Base-by-base conservation (phyloP, 2,113 vertebrate genomes). In the Coturnix japonica region DNA sequence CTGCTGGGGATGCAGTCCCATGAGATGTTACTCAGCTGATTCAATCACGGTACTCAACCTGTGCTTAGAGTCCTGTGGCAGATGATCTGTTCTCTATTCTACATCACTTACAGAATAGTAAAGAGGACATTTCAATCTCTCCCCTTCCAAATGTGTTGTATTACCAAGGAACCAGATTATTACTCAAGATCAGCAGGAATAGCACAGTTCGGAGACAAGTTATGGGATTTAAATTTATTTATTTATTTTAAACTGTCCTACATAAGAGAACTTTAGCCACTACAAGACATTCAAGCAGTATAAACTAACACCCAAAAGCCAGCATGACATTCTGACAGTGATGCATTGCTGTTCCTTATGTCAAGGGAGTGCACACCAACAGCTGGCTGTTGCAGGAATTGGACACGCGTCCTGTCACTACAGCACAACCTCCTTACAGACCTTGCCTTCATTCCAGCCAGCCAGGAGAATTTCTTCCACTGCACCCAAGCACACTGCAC, bases 371-470 rank as follows among this genome's bases (percentile, higher is more conserved):
- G 51, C 89, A 92, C 84, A 93, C 92, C 94, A 95, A 72, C 91
- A 95, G 91, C 92, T 94, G 94, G 89, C 89, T 93, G 90, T 47
- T 67, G 64, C 51, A 81, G 75, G 72, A 85, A 95, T 85, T 92
- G 91, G 92, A 93, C 71, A 92, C 94, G 85, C 87, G 76, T 93
- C 94, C 75, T 92, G 82, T 43, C 1, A 1, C 81, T 87, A 75
- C 60, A 87, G 80, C 56, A 94, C 37, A 91, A 57, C 77, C 93
- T 89, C 77, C 28, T 83, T 53, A 53, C 1, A 4, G 86, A 37
- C 74, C 74, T 87, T 90, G 80, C 92, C 86, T 88, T 90, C 86
- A 88, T 89, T 92, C 90, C 93, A 90, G 49, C 31, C 65, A 91
- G 89, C 72, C 86, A 89, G 73, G 17, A 91, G 31, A 89, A 86